Evolutionary conservation across 2,888 invertebrate genomes (phyloP).

Genomic region (Asteroscopus sphinx): DNA sequence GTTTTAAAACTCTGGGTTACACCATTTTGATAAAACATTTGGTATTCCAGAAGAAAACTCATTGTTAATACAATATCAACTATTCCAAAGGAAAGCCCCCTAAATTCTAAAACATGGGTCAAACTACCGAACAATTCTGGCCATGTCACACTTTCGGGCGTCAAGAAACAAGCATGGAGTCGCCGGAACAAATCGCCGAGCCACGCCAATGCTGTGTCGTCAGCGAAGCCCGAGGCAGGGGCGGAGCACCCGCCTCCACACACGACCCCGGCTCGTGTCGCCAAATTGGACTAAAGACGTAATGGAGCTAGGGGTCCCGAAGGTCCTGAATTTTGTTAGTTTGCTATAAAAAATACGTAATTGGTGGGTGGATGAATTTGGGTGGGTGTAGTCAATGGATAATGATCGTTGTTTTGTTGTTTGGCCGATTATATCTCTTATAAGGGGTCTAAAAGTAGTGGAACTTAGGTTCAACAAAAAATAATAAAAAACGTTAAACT

Average conservation of each 20-base stretch:
- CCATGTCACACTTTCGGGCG: slow-evolving; percentile 45
- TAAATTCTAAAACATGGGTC: slow-evolving; percentile 30
- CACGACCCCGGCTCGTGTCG: slow-evolving; percentile 60
- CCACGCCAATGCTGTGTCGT: slow-evolving; percentile 80
- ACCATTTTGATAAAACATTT: background rate
- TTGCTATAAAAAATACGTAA: slow-evolving; percentile 36
- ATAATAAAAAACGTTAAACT: too few species aligned
- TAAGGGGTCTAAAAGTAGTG: background rate
- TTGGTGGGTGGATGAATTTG: slow-evolving; percentile 23
- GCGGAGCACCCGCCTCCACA: slow-evolving; percentile 71
- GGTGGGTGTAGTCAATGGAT: slow-evolving; percentile 15
- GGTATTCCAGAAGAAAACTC: background rate
- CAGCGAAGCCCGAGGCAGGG: slow-evolving; percentile 71
- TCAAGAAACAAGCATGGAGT: slow-evolving; percentile 52
- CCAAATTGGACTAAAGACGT: slow-evolving; percentile 53
- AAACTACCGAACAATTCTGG: slow-evolving; percentile 36
- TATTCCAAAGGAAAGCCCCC: slow-evolving; percentile 7
- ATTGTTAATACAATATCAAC: background rate
- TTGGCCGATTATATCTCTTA: background rate
- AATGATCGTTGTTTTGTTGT: slow-evolving; percentile 19
- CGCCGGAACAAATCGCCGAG: slow-evolving; percentile 49
- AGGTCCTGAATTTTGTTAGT: slow-evolving; percentile 38
- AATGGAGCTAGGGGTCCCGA: slow-evolving; percentile 33
- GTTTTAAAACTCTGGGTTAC: too few species aligned
- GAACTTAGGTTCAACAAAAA: too few species aligned